Base-by-base conservation (phyloP, 2,113 vertebrate species). In the Passer montanus region DNA sequence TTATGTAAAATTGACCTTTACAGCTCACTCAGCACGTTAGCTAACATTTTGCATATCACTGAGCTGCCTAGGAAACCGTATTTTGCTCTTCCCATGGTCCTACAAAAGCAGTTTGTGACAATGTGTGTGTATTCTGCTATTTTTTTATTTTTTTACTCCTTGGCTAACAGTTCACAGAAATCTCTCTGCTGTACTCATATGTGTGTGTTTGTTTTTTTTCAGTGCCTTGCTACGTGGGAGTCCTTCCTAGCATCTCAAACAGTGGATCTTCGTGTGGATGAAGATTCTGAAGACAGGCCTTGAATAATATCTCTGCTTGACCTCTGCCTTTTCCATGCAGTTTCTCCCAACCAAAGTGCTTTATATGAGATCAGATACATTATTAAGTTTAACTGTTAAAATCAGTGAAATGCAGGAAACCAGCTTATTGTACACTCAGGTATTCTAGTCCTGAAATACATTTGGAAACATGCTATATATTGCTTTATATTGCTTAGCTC, bases 181-280 rank as follows among this genome's bases (percentile, higher is more conserved):
- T 33, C 5, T 39, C 10, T 49, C 30, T 95, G 35, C 84, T 79
- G 6, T 75, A 56, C 58, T 93, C 22, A 30, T 62, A 44, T 62
- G 28, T 74, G 6, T 97, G 56, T 97, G 70, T 72, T 94, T 93
- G 90, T 5, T 21, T 68, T 84, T 84, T 97, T 97, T 49, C 97
- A 99, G 99, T 99, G 99, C 97, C 98, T 99, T 98, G 99, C 99
- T 28, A 98, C 98, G 23, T 99, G 99, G 99, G 99, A 99, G 92
- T 98, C 99, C 21, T 99, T 99, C 97, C 97, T 99, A 43, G 90
- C 98, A 87, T 98, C 99, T 97, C 99, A 99, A 96, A 98, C 83
- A 89, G 90, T 87, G 31, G 98, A 98, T 33, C 93, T 98, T 80
- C 87, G 69, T 2, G 82, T 97, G 88, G 98, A 98, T 93, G 96